Base-by-base conservation (phyloP, 1,140 invertebrate species). In the Artemia franciscana region DNA sequence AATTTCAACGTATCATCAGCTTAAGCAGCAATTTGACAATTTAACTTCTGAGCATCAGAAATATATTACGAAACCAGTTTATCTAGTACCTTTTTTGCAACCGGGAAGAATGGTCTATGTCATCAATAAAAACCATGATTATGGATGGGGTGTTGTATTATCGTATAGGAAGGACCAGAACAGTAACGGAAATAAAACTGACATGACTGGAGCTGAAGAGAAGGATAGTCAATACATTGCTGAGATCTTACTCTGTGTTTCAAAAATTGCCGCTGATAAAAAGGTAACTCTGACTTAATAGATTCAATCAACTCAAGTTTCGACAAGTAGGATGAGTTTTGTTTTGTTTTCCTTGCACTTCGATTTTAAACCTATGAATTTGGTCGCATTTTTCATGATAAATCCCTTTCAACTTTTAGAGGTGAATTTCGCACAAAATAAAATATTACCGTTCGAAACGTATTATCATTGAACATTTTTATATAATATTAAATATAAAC, bases 91-190 rank as follows among this genome's bases (percentile, higher is more conserved):
- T 0, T 98, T 96, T 76, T 73, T 98, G 64, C 89, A 96, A 71
- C 84, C 91, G 0, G 95, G 95, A 4, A 77, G 95, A 68, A 74
- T 98, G 67, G 78, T 98, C 4, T 89, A 92, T 75, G 88, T 95
- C 2, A 88, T 90, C 76, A 86, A 84, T 68, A 84, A 84, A 59
- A 80, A 84, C 0, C 76, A 86, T 63, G 84, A 91, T 71, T 98
- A 92, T 74, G 93, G 92, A 66, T 98, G 94, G 93, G 91, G 91
- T 28, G 86, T 92, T 24, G 81, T 98, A 57, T 80, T 98, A 0
- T 95, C 93, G 73, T 95, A 91, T 69, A 85, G 88, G 67, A 90
- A 89, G 67, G 76, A 82, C 63, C 76, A 74, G 63, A 72, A 72
- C 61, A 73, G 74, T 62, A 72, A 66, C 30, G 72, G 70, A 62